Evolutionary conservation across 2,888 invertebrate species (phyloP).

Genomic region (Diarsia rubi): DNA sequence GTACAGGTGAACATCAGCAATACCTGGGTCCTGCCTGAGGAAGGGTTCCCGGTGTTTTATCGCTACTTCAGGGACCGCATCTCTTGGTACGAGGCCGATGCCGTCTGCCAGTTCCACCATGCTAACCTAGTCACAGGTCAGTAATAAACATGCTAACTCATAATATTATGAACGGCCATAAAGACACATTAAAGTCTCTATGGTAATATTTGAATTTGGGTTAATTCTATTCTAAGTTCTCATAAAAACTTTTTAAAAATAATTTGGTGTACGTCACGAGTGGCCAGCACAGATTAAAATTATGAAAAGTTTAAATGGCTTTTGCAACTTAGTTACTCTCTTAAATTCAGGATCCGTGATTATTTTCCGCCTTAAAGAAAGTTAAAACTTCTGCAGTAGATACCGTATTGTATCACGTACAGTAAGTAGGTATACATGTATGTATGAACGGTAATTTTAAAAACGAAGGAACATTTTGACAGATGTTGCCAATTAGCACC

Average conservation of each 20-base stretch:
- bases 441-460: neutral
- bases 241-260: constrained; percentile 66
- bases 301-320: constrained; percentile 77
- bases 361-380: constrained; percentile 69
- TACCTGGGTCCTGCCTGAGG: constrained; percentile 95
- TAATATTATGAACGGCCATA: neutral
- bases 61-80: constrained; percentile 96
- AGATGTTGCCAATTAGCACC: constrained; percentile 42
- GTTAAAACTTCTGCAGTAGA: constrained; percentile 59
- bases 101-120: constrained; percentile 96
- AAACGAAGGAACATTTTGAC: constrained; percentile 32
- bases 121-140: constrained; percentile 95
- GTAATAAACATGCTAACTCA: constrained; percentile 61
- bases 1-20: constrained; percentile 95
- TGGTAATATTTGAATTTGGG: constrained; percentile 33
- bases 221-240: constrained; percentile 42
- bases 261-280: constrained; percentile 64
- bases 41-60: constrained; percentile 95
- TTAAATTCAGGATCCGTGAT: constrained; percentile 68
- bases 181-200: constrained; percentile 4
- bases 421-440: constrained; percentile 1
- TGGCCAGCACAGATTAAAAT: constrained; percentile 69
- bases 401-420: constrained; percentile 16
- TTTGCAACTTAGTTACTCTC: constrained; percentile 74
- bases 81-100: constrained; percentile 96